These are phyloP conservation scores for Bambusicola thoracicus DNA, from an alignment of 2,113 vertebrate species.

Conservation along the genomic window DNA sequence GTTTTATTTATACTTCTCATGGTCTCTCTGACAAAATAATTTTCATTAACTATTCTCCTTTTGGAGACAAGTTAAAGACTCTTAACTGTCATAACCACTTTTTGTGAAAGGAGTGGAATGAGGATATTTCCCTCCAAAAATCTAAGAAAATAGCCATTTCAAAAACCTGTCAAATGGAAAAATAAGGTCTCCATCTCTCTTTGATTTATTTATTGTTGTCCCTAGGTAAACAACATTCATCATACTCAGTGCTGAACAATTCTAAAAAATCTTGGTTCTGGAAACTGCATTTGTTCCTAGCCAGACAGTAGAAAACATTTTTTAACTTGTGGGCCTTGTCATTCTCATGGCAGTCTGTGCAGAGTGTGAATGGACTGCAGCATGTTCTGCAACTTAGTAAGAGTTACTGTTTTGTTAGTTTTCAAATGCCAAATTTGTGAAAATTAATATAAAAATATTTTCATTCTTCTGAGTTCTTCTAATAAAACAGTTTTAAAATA, in stretches of 20 bases:
- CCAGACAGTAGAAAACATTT: background rate
- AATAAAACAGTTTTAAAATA: background rate
- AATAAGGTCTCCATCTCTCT: background rate
- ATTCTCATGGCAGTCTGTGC: background rate
- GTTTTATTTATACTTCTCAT: background rate
- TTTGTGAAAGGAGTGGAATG: background rate
- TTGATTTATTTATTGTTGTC: too few relatives aligned
- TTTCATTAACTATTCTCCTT: background rate
- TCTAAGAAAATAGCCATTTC: background rate
- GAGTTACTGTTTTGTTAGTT: background rate
- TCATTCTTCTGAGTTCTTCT: background rate
- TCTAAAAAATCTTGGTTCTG: background rate
- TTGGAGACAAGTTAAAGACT: background rate
- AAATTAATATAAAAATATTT: background rate
- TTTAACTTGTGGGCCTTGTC: background rate
- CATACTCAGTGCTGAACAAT: background rate
- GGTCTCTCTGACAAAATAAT: background rate
- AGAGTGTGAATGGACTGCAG: background rate
- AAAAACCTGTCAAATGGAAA: background rate
- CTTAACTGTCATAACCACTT: background rate
- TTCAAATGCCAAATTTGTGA: background rate
- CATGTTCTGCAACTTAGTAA: background rate
- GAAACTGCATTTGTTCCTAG: background rate
- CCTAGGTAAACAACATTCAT: background rate
- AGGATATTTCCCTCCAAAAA: background rate